phyloP scores from a whole-genome alignment of 2,113 vertebrate genomes.

The Malaclemys terrapin region DNA sequence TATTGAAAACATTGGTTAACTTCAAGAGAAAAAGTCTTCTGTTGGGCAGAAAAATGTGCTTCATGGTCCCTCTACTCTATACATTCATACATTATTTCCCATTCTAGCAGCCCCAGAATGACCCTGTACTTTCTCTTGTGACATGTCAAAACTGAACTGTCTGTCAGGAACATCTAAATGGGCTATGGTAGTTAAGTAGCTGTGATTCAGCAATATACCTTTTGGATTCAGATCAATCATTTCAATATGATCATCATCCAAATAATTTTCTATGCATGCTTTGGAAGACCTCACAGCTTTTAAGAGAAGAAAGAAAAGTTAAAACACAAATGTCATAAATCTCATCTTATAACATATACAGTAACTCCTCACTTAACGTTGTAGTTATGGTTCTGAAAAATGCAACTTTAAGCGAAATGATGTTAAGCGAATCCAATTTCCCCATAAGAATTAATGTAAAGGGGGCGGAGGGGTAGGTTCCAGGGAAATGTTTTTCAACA shows the following conservation, averaged over 20 bases:
- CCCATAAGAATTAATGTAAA: too few relatives aligned
- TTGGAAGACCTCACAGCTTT: constrained; percentile 1
- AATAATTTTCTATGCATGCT: not conserved
- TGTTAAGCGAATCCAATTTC: too few relatives aligned
- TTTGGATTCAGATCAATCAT: constrained; percentile 11
- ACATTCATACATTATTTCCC: not conserved
- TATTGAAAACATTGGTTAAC: not conserved
- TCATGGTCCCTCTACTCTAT: not conserved
- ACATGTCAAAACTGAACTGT: not conserved
- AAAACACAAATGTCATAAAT: not conserved
- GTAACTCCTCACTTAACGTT: too few relatives aligned
- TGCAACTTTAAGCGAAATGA: too few relatives aligned
- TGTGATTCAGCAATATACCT: not conserved
- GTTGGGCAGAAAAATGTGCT: not conserved
- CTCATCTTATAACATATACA: not conserved
- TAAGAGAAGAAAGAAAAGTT: not conserved
- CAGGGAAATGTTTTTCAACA: too few relatives aligned
- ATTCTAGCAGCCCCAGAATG: not conserved
- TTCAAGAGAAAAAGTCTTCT: not conserved
- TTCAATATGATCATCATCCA: not conserved
- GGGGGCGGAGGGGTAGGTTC: too few relatives aligned
- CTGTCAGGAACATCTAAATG: not conserved
- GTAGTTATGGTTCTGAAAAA: too few relatives aligned
- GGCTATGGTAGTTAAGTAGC: constrained; percentile 13
- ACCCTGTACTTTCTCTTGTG: not conserved